These are phyloP conservation scores for Temnothorax longispinosus DNA, from an alignment of 1,140 invertebrate genomes.

Conservation along the genomic window DNA sequence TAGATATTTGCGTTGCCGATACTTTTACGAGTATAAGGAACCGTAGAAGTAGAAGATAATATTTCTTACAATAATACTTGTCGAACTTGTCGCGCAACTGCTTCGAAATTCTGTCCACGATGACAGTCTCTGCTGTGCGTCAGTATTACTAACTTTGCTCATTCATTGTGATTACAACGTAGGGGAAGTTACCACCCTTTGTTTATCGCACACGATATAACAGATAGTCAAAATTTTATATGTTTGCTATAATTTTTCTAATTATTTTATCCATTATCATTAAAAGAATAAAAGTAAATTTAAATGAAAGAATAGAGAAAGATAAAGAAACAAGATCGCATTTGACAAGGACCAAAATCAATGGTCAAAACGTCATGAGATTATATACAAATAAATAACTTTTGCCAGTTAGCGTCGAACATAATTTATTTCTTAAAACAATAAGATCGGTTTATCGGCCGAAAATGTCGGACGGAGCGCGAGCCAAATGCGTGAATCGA, in stretches of 20 bases:
- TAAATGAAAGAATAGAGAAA: neutral
- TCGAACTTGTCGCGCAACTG: conserved; percentile 8
- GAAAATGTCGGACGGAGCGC: too few species aligned
- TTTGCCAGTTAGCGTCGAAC: too few species aligned
- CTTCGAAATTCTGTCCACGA: neutral
- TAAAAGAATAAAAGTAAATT: neutral
- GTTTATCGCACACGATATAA: neutral
- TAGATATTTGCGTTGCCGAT: neutral
- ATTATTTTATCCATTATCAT: neutral
- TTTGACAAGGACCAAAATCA: too few species aligned
- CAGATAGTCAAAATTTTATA: neutral
- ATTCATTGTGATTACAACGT: neutral
- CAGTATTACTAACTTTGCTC: neutral
- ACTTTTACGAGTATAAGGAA: neutral
- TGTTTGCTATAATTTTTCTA: neutral
- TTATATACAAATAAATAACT: too few species aligned
- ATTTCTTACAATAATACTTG: neutral
- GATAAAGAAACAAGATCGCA: neutral
- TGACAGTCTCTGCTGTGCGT: neutral
- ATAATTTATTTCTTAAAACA: neutral
- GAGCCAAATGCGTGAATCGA: neutral
- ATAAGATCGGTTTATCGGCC: neutral
- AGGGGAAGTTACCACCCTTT: neutral
- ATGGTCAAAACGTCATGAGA: too few species aligned
- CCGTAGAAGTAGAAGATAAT: neutral